Conservation (phyloP, 1,140 invertebrate species). For the Ips typographus region DNA sequence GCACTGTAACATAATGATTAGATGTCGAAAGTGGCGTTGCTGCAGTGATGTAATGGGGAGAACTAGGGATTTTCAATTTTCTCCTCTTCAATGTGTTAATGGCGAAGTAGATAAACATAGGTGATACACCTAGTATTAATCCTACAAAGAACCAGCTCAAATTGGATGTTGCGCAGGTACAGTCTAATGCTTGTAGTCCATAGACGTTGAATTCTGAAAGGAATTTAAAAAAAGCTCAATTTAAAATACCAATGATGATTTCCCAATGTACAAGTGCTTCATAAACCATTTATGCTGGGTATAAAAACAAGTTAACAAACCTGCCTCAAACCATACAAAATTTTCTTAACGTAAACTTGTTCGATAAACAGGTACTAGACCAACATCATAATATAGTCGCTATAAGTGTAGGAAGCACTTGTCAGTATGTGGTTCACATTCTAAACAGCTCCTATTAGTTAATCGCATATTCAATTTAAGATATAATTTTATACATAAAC, state of each 20-base stretch:
- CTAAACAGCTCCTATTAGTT: not conserved
- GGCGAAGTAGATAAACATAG: conserved; percentile 26
- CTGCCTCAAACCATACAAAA: too few relatives aligned
- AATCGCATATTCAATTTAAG: not conserved
- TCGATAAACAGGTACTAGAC: not conserved
- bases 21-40: conserved; percentile 56
- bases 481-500: not conserved
- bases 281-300: too few relatives aligned
- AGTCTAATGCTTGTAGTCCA: conserved; percentile 18
- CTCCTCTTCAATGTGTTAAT: conserved; percentile 45
- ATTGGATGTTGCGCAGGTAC: conserved; percentile 26
- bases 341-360: too few relatives aligned
- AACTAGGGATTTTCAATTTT: conserved; percentile 62
- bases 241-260: too few relatives aligned
- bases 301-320: too few relatives aligned
- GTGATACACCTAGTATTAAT: conserved; percentile 50
- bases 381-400: not conserved
- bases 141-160: conserved; percentile 48
- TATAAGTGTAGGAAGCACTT: not conserved
- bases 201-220: conserved; percentile 22
- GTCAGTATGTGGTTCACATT: not conserved
- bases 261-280: too few relatives aligned
- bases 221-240: not conserved
- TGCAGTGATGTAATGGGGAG: conserved; percentile 74
- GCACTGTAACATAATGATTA: conserved; percentile 81